A percentile compares a stretch with the other conserved stretches of the same genome.
These are phyloP conservation scores for Trachelus iudaicus DNA, from an alignment of 2,888 invertebrate genomes.

Conservation along the genomic window DNA sequence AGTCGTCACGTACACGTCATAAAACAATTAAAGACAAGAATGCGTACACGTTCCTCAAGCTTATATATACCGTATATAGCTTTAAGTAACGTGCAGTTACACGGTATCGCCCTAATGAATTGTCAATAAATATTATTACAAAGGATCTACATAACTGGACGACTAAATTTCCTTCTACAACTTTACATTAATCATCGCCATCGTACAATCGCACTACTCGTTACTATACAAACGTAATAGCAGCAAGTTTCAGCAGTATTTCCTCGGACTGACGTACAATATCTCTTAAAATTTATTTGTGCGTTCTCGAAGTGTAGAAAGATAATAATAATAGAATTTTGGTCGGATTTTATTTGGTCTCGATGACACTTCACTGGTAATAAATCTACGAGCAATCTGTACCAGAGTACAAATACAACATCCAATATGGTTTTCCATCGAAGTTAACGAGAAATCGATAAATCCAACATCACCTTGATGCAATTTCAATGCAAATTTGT, in stretches of 20 bases:
- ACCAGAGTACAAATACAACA: background rate
- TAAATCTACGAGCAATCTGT: background rate
- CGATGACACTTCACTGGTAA: background rate
- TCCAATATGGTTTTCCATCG: background rate
- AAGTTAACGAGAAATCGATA: background rate
- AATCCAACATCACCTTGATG: background rate
- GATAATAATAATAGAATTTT: background rate
- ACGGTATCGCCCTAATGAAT: background rate
- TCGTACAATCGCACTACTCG: too few species aligned
- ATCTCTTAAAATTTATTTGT: background rate
- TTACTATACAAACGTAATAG: too few species aligned
- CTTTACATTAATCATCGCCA: background rate
- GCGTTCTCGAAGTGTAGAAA: background rate
- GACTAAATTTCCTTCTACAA: background rate
- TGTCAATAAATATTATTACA: background rate
- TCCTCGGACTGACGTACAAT: background rate
- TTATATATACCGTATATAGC: background rate
- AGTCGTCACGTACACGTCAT: background rate
- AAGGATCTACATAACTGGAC: background rate
- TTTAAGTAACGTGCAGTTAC: background rate
- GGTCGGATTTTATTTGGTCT: background rate
- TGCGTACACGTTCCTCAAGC: background rate
- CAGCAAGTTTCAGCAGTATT: background rate
- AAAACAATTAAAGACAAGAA: background rate
- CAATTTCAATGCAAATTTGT: background rate